Base-by-base conservation (phyloP, 1,140 invertebrate species). In the Trichonephila clavata region DNA sequence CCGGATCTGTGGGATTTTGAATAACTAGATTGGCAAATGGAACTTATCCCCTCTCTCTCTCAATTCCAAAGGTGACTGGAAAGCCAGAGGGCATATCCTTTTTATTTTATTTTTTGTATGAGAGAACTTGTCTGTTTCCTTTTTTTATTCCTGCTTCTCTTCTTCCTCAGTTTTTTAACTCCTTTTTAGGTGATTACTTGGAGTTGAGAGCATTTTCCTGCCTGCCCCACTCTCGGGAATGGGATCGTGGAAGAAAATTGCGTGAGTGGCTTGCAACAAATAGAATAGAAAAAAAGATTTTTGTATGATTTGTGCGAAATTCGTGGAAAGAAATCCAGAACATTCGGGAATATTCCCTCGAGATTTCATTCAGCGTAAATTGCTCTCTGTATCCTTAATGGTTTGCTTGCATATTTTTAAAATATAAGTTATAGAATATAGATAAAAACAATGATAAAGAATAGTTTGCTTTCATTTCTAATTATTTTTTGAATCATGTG, bases 111-210 rank as follows among this genome's bases (percentile, higher is more conserved):
- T 14, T 39, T 27, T 2, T 32, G 71, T 1, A 5, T 14, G 71
- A 7, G 32, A 0, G 16, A 20, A 77, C 20, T 24, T 57, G 84
- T 86, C 60, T 39, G 16, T 86, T 43, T 86, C 27, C 60, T 20
- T 21, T 63, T 61, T 86, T 86, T 63, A n/a, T 71, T 24, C 16
- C 32, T 2, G n/a, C 24, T 68, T 68, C 16, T 18, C 18, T 77
- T 39, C 24, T 20, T 18, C 14, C 27, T 32, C 50, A n/a, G 68
- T 21, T 57, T 59, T 21, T 59, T 83, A 50, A 1, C 18, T 20
- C 84, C 59, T 60, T 86, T 86, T 63, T 63, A 86, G 84, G 60
- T 86, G 84, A 86, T 86, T 86, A 86, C 84, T 61, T 27, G 84
- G 18, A 86, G 14, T 32, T 21, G 24, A 77, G 32, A 77, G 27